These are phyloP conservation scores for Luidia sarsii DNA, from an alignment of 53 echinoderm and acorn worm genomes.

Conservation along the genomic window DNA sequence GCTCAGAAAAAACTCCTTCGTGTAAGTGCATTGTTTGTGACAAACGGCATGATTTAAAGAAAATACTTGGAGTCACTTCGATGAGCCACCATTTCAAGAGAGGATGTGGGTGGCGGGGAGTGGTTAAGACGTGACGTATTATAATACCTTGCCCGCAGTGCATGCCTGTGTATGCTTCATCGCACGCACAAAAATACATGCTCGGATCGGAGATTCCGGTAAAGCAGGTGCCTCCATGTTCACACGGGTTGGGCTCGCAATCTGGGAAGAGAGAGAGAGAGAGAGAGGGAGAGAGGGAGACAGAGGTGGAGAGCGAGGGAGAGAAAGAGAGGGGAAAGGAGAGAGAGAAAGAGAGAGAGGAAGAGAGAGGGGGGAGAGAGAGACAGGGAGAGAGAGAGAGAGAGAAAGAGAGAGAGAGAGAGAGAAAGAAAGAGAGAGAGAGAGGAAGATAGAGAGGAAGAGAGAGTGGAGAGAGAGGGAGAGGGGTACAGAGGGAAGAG, in stretches of 20 bases:
- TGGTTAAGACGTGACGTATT: neutral
- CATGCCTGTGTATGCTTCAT: neutral
- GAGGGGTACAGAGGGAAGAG: too few relatives aligned
- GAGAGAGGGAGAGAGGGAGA: too few relatives aligned
- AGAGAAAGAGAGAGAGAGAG: neutral
- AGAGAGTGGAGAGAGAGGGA: neutral
- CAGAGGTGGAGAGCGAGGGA: too few relatives aligned
- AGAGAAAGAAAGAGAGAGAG: neutral
- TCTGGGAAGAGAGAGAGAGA: neutral
- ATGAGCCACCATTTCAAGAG: neutral
- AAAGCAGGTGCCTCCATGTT: neutral
- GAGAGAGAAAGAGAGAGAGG: too few relatives aligned
- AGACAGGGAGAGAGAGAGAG: too few relatives aligned
- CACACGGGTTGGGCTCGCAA: neutral
- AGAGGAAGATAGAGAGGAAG: neutral
- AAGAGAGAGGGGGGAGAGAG: neutral
- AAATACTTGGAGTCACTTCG: neutral
- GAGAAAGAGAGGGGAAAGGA: too few relatives aligned
- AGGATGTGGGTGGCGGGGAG: neutral
- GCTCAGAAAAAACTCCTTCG: neutral
- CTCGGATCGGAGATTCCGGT: neutral
- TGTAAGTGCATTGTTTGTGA: neutral
- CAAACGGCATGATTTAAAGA: neutral
- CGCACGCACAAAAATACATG: neutral
- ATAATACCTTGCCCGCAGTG: slow-evolving; percentile 9